Conservation (phyloP, 2,797 vertebrate genomes). For the Pogoniulus pusillus region DNA sequence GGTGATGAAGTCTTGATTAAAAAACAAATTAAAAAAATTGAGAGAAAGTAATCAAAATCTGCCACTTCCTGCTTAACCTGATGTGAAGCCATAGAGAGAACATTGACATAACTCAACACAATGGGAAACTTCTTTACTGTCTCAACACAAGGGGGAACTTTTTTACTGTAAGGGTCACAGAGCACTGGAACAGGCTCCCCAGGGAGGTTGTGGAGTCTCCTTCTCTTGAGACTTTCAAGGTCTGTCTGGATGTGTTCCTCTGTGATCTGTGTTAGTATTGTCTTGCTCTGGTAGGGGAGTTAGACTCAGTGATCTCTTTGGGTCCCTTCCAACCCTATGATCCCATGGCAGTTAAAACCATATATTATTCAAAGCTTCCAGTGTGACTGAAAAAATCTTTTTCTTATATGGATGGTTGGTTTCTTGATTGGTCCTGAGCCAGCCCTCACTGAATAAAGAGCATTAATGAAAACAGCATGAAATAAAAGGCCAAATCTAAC, state of each 20-base stretch:
- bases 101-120: no score
- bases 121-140: no score
- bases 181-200: no score
- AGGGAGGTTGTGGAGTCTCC: no score
- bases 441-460: neutral
- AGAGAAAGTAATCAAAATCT: neutral
- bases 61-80: neutral
- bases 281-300: no score
- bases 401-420: neutral
- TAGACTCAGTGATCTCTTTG: no score
- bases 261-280: no score
- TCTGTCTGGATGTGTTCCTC: no score
- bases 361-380: neutral
- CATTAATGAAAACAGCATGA: neutral
- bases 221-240: no score
- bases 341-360: neutral
- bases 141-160: no score
- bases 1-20: neutral
- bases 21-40: neutral
- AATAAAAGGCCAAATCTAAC: neutral
- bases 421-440: neutral
- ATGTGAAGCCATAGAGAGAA: neutral
- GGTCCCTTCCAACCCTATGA: no score
- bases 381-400: neutral
- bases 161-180: no score